A percentile compares a stretch with the other conserved stretches of the same genome.
Evolutionary conservation across 2,113 vertebrate species (phyloP).

Genomic region (Sclerurus mexicanus): DNA sequence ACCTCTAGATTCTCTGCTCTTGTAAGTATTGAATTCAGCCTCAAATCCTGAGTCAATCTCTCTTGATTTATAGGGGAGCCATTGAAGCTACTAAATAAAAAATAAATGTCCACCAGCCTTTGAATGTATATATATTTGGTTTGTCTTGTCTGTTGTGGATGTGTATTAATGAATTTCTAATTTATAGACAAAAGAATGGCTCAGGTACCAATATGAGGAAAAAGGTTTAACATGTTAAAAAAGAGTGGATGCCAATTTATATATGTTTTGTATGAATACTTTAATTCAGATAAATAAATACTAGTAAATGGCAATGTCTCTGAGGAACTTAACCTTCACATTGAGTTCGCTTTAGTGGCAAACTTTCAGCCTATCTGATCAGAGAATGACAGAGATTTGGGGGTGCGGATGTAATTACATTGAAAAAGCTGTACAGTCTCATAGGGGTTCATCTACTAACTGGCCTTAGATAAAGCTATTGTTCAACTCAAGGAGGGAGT

Average conservation of each 20-base stretch:
- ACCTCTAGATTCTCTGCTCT: neutral
- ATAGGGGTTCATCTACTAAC: neutral
- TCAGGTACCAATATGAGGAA: neutral
- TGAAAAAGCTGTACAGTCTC: neutral
- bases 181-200: neutral
- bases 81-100: neutral
- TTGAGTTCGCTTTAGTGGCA: neutral
- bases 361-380: neutral
- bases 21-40: neutral
- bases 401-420: neutral
- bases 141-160: neutral
- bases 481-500: neutral
- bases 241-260: neutral
- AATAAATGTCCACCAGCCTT: neutral
- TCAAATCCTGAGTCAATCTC: neutral
- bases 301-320: neutral
- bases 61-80: neutral
- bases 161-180: neutral
- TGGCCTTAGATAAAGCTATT: neutral
- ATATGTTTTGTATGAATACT: neutral
- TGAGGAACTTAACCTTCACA: neutral
- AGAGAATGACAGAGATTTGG: neutral
- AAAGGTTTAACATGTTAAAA: neutral
- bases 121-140: neutral
- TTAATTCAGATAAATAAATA: neutral